A percentile compares a stretch with the other conserved stretches of the same genome.
phyloP scores from a whole-genome alignment of 1,140 invertebrate species.

The Cherax destructor region DNA sequence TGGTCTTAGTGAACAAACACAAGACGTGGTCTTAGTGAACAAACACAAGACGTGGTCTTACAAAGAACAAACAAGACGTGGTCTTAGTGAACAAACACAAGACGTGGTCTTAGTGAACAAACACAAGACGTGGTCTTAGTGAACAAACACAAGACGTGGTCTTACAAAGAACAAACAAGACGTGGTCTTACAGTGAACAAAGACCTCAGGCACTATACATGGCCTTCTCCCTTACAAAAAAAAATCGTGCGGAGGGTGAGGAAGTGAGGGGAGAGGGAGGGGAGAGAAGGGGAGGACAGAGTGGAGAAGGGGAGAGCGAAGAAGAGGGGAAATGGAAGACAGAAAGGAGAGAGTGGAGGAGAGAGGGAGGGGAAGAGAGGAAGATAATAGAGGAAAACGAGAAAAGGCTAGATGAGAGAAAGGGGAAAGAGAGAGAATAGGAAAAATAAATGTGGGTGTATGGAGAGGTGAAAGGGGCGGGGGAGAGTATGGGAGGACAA shows the following conservation, averaged over 20 bases:
- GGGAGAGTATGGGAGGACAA: neutral
- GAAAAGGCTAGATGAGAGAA: neutral
- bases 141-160: too few relatives aligned
- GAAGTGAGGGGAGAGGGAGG: neutral
- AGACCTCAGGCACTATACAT: too few relatives aligned
- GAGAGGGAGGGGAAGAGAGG: neutral
- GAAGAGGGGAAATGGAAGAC: neutral
- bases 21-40: too few relatives aligned
- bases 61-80: too few relatives aligned
- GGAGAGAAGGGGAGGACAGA: neutral
- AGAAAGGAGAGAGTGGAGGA: neutral
- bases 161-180: too few relatives aligned
- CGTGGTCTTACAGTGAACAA: too few relatives aligned
- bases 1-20: too few relatives aligned
- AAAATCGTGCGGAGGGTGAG: neutral
- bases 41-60: too few relatives aligned
- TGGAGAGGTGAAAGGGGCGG: neutral
- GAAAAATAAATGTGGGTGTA: neutral
- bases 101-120: too few relatives aligned
- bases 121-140: too few relatives aligned
- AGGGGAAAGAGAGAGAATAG: neutral
- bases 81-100: too few relatives aligned
- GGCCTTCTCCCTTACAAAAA: too few relatives aligned
- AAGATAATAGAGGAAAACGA: neutral
- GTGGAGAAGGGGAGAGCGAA: neutral